phyloP scores from a whole-genome alignment of 2,113 vertebrate species.

The Rhinoderma darwinii region DNA sequence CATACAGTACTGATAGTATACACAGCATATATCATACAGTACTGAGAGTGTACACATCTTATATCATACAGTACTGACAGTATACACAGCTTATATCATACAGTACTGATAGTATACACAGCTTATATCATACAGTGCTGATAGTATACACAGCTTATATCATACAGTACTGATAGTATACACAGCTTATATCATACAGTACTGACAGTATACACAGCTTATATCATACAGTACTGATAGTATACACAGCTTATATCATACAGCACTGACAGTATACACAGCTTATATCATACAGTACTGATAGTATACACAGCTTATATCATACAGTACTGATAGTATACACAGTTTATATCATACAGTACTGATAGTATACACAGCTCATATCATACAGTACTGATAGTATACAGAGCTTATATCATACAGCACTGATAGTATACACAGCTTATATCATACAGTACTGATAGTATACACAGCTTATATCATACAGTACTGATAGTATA shows the following conservation, averaged over 20 bases:
- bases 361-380: background rate
- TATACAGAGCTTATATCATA: too few species aligned
- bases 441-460: background rate
- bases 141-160: background rate
- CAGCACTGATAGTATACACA: background rate
- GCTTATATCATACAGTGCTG: too few species aligned
- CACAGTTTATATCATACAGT: background rate
- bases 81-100: background rate
- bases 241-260: background rate
- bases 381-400: conserved; percentile 11
- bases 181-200: background rate
- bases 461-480: background rate
- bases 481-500: conserved; percentile 10
- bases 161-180: background rate
- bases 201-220: background rate
- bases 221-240: background rate
- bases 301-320: background rate
- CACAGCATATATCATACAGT: background rate
- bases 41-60: too few species aligned
- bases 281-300: background rate
- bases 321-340: conserved; percentile 12
- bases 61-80: background rate
- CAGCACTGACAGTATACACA: background rate
- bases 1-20: conserved; percentile 10
- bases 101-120: conserved; percentile 5